These are phyloP conservation scores for Zaprionus inermis DNA, from an alignment of 1,140 invertebrate species.

Conservation along the genomic window DNA sequence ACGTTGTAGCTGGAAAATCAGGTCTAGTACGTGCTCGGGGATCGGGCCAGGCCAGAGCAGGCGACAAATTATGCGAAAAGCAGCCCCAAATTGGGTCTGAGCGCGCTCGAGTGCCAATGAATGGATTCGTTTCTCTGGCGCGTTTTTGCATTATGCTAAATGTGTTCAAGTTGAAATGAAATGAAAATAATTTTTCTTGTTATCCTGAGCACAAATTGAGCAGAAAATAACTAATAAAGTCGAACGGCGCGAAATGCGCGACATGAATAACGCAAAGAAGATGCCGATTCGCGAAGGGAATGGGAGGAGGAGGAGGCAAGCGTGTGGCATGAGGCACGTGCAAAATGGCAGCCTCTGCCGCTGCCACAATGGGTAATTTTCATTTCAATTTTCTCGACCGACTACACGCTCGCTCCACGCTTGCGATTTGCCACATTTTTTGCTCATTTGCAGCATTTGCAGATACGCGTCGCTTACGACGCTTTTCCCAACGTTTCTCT, in stretches of 20 bases:
- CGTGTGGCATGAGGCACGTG: conserved; percentile 62
- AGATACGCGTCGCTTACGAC: conserved; percentile 23
- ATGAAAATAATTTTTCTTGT: conserved; percentile 84
- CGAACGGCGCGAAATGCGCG: conserved; percentile 64
- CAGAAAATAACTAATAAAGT: conserved; percentile 84
- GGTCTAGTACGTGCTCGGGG: conserved; percentile 39
- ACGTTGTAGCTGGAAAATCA: conserved; percentile 10
- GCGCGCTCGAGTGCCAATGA: conserved; percentile 55
- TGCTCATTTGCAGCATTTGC: conserved; percentile 73
- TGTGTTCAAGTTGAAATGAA: conserved; percentile 82
- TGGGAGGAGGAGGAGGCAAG: neutral
- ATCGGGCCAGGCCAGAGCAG: conserved; percentile 28
- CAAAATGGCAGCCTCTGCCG: conserved; percentile 58
- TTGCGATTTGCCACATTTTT: conserved; percentile 52
- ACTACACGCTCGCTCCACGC: neutral
- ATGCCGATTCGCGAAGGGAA: conserved; percentile 39
- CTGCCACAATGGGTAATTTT: conserved; percentile 83
- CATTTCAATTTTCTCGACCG: conserved; percentile 79
- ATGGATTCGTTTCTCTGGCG: conserved; percentile 33
- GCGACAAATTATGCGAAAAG: conserved; percentile 23
- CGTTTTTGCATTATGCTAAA: conserved; percentile 56
- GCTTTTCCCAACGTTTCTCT: neutral
- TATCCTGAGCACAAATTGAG: conserved; percentile 83
- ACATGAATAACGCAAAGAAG: conserved; percentile 76
- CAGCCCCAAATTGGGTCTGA: conserved; percentile 23